Evolutionary conservation across 2,888 invertebrate species (phyloP), one percentile per base, ranked within the genome.

Genomic region (Ormyrus thymus): DNA sequence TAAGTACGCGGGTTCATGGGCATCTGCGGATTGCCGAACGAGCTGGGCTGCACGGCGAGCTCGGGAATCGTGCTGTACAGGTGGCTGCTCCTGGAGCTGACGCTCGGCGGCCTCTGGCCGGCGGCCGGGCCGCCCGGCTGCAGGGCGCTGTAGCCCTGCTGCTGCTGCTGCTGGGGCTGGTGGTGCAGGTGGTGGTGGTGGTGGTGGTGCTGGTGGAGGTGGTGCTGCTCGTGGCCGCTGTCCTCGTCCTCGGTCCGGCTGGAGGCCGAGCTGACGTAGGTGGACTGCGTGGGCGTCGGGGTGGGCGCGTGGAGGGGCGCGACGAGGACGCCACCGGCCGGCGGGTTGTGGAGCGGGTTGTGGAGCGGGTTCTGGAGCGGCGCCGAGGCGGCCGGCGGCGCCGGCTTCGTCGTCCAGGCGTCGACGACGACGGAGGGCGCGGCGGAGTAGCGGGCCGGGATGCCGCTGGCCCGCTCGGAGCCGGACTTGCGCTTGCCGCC

Each of bases 401-500:
- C 10, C 9, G 78, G 73, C 80, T 94, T 94, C 89, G 93, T 94
- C 94, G 93, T 94, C 94, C 95, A 95, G 91, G 85, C 85, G 78
- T 87, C 92, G 85, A 94, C 94, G 65, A 93, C 92, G 77, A 94
- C 93, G 82, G 94, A 94, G 70, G 95, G 95, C 71, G 95, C 94
- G 59, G 95, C 93, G 64, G 95, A 94, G 88, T 95, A 95, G 85
- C 93, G 91, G 74, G 93, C 92, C 83, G 93, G 92, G 74, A 91
- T 92, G 58, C 88, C 86, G 83, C 80, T 78, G 8, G 50, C 78
- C 83, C 76, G 84, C 83, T 13, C 83, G n/a, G 43, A 7, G 29
- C 66, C 56, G 43, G 71, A 71, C 46, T 83, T 78, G 69, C 84
- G 84, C 68, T 83, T 83, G 71, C 80, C 79, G 73, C 80, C 82